Percentiles rank a stretch among this genome's conserved stretches.
Evolutionary conservation across 2,797 vertebrate genomes (phyloP).

Genomic region (Alauda arvensis): DNA sequence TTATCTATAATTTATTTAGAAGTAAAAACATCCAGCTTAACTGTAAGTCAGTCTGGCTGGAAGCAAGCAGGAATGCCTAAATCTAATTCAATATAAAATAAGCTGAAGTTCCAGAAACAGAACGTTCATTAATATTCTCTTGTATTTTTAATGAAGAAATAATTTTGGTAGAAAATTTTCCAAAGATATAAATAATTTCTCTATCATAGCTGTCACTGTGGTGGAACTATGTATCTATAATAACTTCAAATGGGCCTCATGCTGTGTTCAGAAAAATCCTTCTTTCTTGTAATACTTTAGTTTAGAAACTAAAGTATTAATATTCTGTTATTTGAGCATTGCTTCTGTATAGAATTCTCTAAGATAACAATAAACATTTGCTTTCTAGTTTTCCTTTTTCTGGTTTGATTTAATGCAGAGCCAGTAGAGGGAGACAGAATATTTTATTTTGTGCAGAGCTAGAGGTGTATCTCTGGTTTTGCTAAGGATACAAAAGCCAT

Average conservation of each 20-base stretch:
- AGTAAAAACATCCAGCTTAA: background rate
- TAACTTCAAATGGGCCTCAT: background rate
- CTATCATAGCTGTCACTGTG: background rate
- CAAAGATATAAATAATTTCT: background rate
- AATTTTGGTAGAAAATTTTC: background rate
- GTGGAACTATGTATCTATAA: background rate
- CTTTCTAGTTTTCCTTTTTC: background rate
- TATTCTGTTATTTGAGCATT: background rate
- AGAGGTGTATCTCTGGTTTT: background rate
- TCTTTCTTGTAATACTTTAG: background rate
- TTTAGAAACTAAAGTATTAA: background rate
- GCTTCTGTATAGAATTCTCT: background rate
- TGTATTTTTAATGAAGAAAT: background rate
- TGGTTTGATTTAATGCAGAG: background rate
- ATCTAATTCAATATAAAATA: background rate
- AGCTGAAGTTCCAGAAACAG: background rate
- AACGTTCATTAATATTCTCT: background rate
- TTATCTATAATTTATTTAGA: background rate
- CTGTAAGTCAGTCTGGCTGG: background rate
- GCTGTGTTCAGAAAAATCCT: background rate
- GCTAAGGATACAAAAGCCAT: background rate
- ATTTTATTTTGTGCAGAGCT: background rate
- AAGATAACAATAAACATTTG: background rate
- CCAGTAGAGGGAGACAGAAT: slow-evolving; percentile 51
- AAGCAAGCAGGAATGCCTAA: background rate